phyloP scores from a whole-genome alignment of 2,888 invertebrate species.

The Eupithecia abbreviata region DNA sequence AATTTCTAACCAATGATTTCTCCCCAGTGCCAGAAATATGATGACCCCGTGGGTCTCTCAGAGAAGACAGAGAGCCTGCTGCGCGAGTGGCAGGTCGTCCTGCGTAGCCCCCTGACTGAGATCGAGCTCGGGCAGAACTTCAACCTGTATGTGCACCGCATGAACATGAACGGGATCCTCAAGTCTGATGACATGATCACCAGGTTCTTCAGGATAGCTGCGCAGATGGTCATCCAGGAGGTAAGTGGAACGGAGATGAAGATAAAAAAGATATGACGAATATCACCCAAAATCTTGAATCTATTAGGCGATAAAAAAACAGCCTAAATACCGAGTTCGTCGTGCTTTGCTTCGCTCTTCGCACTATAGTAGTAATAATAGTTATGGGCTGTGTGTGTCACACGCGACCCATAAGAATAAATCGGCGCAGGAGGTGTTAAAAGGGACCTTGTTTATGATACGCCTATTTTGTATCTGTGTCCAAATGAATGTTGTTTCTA shows the following conservation, averaged over 20 bases:
- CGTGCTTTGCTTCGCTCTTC: too few species aligned
- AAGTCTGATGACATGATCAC: conserved; percentile 99
- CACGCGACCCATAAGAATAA: too few species aligned
- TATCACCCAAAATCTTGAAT: too few species aligned
- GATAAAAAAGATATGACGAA: too few species aligned
- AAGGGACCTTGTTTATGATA: too few species aligned
- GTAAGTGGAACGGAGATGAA: conserved; percentile 69
- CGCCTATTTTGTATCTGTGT: too few species aligned
- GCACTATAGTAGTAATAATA: too few species aligned
- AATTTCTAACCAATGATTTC: not conserved
- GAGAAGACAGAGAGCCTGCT: conserved; percentile 97
- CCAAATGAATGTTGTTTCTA: too few species aligned
- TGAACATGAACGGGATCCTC: conserved; percentile 95
- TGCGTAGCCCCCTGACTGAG: conserved; percentile 90
- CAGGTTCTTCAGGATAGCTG: conserved; percentile 97
- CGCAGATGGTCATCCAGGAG: conserved; percentile 97
- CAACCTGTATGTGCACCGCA: conserved; percentile 96
- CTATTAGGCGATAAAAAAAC: too few species aligned
- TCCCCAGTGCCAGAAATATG: conserved; percentile 87
- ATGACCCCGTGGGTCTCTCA: conserved; percentile 96
- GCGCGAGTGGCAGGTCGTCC: conserved; percentile 97
- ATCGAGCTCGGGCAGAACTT: conserved; percentile 96
- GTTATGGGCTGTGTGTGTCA: too few species aligned
- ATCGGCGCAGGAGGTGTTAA: too few species aligned
- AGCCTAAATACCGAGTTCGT: too few species aligned